Percentiles rank a stretch among this genome's conserved stretches.
These are phyloP conservation scores for Schizopygopsis malacanthus DNA, from an alignment of 2,797 vertebrate species.

Conservation along the genomic window DNA sequence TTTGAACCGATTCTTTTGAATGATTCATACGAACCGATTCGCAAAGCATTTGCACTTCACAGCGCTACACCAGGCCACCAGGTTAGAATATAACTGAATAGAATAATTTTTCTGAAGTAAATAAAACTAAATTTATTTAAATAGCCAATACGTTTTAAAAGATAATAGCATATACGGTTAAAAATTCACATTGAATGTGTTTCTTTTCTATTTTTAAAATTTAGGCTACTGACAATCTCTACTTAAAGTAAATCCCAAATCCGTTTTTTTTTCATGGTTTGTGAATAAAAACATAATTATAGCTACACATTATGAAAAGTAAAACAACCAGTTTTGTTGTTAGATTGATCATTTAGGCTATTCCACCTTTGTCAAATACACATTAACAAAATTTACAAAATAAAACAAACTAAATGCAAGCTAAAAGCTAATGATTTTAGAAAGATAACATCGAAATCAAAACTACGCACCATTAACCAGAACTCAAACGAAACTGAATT, in stretches of 20 bases:
- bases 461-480: not conserved
- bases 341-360: not conserved
- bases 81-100: not conserved
- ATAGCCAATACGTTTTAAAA: not conserved
- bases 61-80: not conserved
- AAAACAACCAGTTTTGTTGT: not conserved
- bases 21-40: conserved; percentile 11
- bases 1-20: not conserved
- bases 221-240: too few species aligned
- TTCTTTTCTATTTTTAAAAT: too few species aligned
- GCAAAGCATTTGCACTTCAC: not conserved
- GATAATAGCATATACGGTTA: not conserved
- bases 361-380: not conserved
- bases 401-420: not conserved
- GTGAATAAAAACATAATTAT: not conserved
- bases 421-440: not conserved
- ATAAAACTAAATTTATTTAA: not conserved
- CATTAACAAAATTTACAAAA: not conserved
- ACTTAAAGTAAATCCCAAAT: not conserved
- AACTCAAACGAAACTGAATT: not conserved
- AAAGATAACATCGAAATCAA: not conserved
- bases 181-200: not conserved
- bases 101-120: not conserved
- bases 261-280: not conserved
- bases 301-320: not conserved